Evolutionary conservation across 1,140 invertebrate genomes (phyloP).

Genomic region (Euglossa dilemma): DNA sequence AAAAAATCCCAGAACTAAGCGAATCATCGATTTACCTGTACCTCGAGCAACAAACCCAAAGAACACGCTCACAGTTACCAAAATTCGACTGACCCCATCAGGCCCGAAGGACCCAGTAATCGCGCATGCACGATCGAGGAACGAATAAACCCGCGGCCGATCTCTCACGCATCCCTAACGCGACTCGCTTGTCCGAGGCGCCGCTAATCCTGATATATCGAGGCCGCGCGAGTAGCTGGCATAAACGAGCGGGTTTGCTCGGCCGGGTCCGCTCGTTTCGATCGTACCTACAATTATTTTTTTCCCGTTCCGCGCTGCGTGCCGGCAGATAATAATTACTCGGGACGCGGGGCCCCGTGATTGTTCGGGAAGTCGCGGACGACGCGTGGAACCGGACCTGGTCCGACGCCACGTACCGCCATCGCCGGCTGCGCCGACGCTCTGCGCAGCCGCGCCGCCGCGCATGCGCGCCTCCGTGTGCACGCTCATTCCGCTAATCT

Average conservation of each 20-base stretch:
- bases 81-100: no score
- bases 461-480: slow-evolving; percentile 30
- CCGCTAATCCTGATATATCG: slow-evolving; percentile 21
- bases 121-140: no score
- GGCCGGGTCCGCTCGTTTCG: slow-evolving; percentile 3
- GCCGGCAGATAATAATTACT: slow-evolving; percentile 55
- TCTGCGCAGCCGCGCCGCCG: background rate
- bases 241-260: background rate
- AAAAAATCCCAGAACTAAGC: no score
- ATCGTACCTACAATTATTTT: slow-evolving; percentile 29
- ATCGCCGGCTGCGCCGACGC: background rate
- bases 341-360: slow-evolving; percentile 32
- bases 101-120: no score
- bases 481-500: slow-evolving; percentile 65
- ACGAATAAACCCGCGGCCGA: background rate
- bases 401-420: background rate
- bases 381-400: slow-evolving; percentile 17
- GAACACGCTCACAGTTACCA: no score
- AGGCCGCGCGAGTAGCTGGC: background rate
- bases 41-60: no score
- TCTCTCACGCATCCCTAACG: background rate
- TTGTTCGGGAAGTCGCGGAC: slow-evolving; percentile 39
- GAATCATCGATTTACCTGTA: no score
- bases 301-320: slow-evolving; percentile 19
- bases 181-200: background rate